phyloP scores from a whole-genome alignment of 2,888 invertebrate genomes.

The Hydraecia micacea region DNA sequence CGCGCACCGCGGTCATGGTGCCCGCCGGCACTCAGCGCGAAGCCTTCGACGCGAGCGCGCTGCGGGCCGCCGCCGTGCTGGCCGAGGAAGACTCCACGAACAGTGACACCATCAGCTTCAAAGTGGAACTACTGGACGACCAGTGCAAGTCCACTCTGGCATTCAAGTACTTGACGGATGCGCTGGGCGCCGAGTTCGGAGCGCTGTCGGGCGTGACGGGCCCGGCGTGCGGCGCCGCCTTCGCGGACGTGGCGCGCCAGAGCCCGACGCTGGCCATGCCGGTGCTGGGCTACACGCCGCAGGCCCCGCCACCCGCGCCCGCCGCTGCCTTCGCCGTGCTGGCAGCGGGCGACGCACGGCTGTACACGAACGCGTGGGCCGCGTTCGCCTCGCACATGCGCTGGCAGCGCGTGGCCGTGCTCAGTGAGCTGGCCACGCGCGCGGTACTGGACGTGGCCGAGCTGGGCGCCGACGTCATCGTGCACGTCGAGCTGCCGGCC shows the following conservation, averaged over 20 bases:
- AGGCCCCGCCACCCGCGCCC: constrained; percentile 72
- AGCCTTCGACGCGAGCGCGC: constrained; percentile 71
- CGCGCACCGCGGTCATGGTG: constrained; percentile 72
- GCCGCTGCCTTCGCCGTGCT: constrained; percentile 73
- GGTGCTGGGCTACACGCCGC: constrained; percentile 80
- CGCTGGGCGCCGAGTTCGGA: constrained; percentile 80
- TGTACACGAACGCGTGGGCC: constrained; percentile 65
- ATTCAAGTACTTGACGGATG: constrained; percentile 80
- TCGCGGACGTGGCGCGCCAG: constrained; percentile 81
- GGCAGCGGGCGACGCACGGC: constrained; percentile 76
- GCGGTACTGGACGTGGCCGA: constrained; percentile 73
- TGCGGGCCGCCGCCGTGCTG: constrained; percentile 79
- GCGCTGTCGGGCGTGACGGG: constrained; percentile 81
- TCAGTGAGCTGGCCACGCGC: constrained; percentile 78
- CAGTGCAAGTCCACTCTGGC: constrained; percentile 80
- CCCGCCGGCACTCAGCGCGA: constrained; percentile 68
- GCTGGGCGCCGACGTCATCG: constrained; percentile 73
- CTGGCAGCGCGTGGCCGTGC: constrained; percentile 81
- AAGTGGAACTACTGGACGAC: constrained; percentile 79
- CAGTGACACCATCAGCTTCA: constrained; percentile 66
- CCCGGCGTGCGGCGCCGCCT: constrained; percentile 82
- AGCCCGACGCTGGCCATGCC: constrained; percentile 78
- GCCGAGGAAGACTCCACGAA: constrained; percentile 75
- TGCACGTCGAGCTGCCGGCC: constrained; percentile 82
- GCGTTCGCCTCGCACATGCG: constrained; percentile 69